Evolutionary conservation across 53 echinoderm and acorn worm genomes (phyloP).

Genomic region (Astropecten irregularis): DNA sequence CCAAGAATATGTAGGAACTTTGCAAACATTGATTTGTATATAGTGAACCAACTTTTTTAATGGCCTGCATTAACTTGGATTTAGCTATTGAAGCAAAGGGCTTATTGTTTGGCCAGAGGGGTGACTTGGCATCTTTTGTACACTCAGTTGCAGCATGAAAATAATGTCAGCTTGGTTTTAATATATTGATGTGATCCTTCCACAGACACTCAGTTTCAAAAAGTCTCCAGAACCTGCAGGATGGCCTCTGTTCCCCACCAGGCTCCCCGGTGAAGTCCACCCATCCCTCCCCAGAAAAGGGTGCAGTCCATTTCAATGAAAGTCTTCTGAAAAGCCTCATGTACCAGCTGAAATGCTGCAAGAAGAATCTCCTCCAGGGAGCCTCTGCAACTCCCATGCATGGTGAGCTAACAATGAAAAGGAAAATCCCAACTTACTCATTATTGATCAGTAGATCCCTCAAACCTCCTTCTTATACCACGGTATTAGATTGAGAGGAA

Average conservation of each 20-base stretch:
- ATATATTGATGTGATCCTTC: too few species aligned
- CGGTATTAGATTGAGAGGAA: too few species aligned
- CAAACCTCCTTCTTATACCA: too few species aligned
- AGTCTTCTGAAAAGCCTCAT: constrained; percentile 68
- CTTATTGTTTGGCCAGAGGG: too few species aligned
- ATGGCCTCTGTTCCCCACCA: neutral
- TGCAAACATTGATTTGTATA: too few species aligned
- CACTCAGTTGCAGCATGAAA: too few species aligned
- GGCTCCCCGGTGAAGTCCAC: constrained; percentile 23
- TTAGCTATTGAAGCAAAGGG: too few species aligned
- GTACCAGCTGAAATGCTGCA: constrained; percentile 75
- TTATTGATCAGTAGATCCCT: neutral
- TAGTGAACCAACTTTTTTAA: too few species aligned
- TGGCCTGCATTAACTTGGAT: too few species aligned
- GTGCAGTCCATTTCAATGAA: constrained; percentile 63
- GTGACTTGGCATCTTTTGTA: too few species aligned
- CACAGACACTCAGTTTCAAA: constrained; percentile 19
- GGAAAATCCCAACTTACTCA: neutral
- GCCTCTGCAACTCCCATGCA: constrained; percentile 88
- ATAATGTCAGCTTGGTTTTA: too few species aligned
- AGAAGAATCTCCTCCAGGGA: constrained; percentile 74
- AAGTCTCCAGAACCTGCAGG: neutral
- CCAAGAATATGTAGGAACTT: too few species aligned
- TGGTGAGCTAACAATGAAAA: constrained; percentile 58
- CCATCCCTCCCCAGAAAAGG: constrained; percentile 8